Conservation (phyloP, 2,113 vertebrate species). For the Ailurus styani region DNA sequence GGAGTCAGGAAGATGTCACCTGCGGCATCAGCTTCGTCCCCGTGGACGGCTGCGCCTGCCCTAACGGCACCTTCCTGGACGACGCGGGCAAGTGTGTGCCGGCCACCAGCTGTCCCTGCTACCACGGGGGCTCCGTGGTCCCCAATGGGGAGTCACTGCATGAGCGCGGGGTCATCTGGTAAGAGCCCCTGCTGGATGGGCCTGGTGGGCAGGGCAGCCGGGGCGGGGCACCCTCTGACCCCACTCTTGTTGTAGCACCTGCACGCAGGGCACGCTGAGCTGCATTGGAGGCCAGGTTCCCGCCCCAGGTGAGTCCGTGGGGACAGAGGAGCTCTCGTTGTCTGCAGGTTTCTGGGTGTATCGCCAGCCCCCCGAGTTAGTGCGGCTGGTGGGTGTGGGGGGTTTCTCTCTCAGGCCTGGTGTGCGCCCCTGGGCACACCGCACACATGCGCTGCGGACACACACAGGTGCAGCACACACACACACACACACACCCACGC, state of each 20-base stretch:
- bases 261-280: conserved; percentile 77
- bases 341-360: too few species aligned
- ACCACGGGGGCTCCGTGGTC: conserved; percentile 77
- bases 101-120: conserved; percentile 82
- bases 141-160: conserved; percentile 81
- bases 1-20: conserved; percentile 78
- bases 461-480: too few species aligned
- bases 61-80: conserved; percentile 80
- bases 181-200: neutral
- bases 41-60: conserved; percentile 84
- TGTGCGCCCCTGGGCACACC: neutral
- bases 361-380: fast-evolving
- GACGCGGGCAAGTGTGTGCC: conserved; percentile 81
- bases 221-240: neutral
- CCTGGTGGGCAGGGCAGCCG: fast-evolving
- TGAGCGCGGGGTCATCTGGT: conserved; percentile 81
- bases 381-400: fast-evolving
- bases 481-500: too few species aligned
- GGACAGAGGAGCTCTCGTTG: neutral
- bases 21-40: conserved; percentile 79
- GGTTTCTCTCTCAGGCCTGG: too few species aligned
- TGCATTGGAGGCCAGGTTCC: conserved; percentile 78
- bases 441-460: too few species aligned
- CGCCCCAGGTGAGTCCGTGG: conserved; percentile 74
- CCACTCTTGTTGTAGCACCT: conserved; percentile 72